These are phyloP conservation scores for Sebastes elongatus DNA, from an alignment of 2,797 vertebrate species.

Conservation along the genomic window DNA sequence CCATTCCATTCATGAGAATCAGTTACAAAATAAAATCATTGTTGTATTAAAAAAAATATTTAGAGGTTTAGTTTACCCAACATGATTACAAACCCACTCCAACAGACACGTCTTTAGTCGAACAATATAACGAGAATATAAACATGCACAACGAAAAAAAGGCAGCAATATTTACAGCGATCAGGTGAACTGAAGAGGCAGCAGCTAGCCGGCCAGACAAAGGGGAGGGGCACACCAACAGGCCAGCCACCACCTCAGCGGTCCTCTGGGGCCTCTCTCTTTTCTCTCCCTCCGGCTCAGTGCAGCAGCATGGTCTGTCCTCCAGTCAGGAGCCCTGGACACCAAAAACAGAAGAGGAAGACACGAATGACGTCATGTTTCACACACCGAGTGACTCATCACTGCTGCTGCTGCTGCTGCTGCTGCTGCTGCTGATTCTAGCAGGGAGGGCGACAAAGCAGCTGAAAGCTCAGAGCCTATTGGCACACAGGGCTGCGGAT, in stretches of 20 bases:
- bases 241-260: slow-evolving; percentile 65
- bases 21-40: not conserved
- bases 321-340: slow-evolving; percentile 72
- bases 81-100: not conserved
- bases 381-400: slow-evolving; percentile 80
- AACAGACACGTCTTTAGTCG: not conserved
- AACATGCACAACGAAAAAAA: slow-evolving; percentile 22
- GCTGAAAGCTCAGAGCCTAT: slow-evolving; percentile 40
- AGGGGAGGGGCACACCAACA: slow-evolving; percentile 59
- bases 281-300: slow-evolving; percentile 65
- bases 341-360: slow-evolving; percentile 72
- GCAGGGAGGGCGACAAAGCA: slow-evolving; percentile 57
- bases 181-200: slow-evolving; percentile 56
- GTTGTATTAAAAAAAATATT: not conserved
- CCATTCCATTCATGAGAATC: not conserved
- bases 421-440: slow-evolving; percentile 47
- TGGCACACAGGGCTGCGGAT: slow-evolving; percentile 3
- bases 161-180: slow-evolving; percentile 60
- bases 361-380: slow-evolving; percentile 78
- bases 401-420: slow-evolving; percentile 70
- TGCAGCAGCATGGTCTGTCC: slow-evolving; percentile 77
- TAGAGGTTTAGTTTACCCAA: not conserved
- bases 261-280: slow-evolving; percentile 65
- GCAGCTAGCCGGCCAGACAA: slow-evolving; percentile 44
- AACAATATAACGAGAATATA: not conserved